Evolutionary conservation across 2,888 invertebrate species (phyloP).

Genomic region (Drosophila algonquin): DNA sequence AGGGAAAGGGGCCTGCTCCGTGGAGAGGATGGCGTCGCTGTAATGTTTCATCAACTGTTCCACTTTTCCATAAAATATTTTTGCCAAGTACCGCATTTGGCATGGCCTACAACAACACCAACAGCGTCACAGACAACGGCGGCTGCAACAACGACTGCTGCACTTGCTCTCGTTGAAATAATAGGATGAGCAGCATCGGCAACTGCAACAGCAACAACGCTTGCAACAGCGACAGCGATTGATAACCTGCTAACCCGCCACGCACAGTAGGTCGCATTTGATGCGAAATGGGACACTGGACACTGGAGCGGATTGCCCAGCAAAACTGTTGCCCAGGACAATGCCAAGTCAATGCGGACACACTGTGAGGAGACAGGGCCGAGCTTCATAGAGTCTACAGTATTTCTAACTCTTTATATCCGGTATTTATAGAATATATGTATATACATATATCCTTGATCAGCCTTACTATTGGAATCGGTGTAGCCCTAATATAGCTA

Average conservation of each 20-base stretch:
- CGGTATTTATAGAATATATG: too few species aligned
- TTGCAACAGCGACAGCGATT: constrained; percentile 17
- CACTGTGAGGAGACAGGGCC: background rate
- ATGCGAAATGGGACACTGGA: background rate
- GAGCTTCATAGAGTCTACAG: too few species aligned
- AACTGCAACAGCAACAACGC: constrained; percentile 19
- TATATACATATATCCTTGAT: too few species aligned
- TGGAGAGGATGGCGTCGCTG: constrained; percentile 51
- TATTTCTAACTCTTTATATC: too few species aligned
- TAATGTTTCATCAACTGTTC: constrained; percentile 80
- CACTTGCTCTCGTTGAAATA: constrained; percentile 57
- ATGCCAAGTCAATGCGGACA: too few species aligned
- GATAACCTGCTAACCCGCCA: constrained; percentile 30
- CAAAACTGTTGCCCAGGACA: background rate
- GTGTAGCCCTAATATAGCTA: too few species aligned
- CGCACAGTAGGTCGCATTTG: constrained; percentile 40
- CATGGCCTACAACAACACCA: constrained; percentile 29
- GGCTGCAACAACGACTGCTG: constrained; percentile 14
- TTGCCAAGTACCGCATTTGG: constrained; percentile 79
- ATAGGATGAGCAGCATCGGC: constrained; percentile 41
- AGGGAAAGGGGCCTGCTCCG: background rate
- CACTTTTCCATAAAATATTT: constrained; percentile 82
- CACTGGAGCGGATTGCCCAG: background rate
- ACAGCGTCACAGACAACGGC: constrained; percentile 1
- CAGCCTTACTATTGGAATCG: too few species aligned